Base-by-base conservation (phyloP, 2,888 invertebrate species). In the Andrena minutula region DNA sequence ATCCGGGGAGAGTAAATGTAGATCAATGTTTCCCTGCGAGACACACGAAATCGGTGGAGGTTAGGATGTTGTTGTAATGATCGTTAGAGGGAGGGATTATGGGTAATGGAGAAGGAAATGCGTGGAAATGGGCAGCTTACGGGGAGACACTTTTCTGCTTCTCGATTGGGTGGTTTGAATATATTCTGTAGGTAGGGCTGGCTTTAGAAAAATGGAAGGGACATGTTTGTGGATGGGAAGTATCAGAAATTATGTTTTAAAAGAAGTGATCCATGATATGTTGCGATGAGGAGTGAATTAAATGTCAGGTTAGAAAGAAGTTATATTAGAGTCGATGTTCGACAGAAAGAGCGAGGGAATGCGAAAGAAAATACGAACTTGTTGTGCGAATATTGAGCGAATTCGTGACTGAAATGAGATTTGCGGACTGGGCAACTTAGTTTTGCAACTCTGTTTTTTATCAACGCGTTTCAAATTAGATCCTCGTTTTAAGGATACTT, bases 401-500 rank as follows among this genome's bases (percentile, higher is more conserved):
- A 32, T 68, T 56, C 28, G 47, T 26, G 47, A 47, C 35, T 41
- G 20, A 51, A 69, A 82, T 63, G 61, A 49, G 56, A 20, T 73
- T 69, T 63, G n/a, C 56, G 65, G 60, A 76, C 70, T 64, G 61
- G 63, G 53, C 28, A 69, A 68, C 20, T 26, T 56, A 78, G 70
- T 74, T 60, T 56, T 51, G 30, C 30, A 23, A 61, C 41, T 49
- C 12, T 61, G 51, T 20, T 61, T 75, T 72, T 58, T 74, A 81
- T 26, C n/a, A n/a, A 35, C 60, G 8, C 49, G 32, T 23, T 26
- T 56, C 4, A n/a, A 49, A 20, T 64, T 71, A 26, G 10, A 35
- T 56, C 58, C 16, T 5, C 28, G 8, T 64, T 60, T 68, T 47
- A 30, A 28, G 20, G 35, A n/a, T 16, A 23, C 64, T 26, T 4